A percentile compares a stretch with the other conserved stretches of the same genome.
Conservation (phyloP, 2,888 invertebrate species). For the Nephrotoma appendiculata region DNA sequence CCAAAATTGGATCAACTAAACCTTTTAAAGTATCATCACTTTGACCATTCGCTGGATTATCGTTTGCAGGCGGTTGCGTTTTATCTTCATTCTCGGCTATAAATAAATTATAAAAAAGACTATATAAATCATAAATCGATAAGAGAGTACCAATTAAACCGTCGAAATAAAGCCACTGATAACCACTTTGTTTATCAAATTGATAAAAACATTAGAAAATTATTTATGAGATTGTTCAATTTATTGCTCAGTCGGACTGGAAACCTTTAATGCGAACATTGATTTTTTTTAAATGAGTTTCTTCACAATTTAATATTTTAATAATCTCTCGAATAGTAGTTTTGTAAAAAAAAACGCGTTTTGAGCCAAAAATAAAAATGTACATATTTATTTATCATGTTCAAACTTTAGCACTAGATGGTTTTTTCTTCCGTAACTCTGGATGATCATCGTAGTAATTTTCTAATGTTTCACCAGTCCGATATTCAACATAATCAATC, state of each 20-base stretch:
- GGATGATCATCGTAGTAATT: not conserved
- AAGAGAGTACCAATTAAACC: not conserved
- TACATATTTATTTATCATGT: not conserved
- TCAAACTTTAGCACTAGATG: not conserved
- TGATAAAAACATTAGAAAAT: slow-evolving; percentile 1
- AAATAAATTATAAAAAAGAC: not conserved
- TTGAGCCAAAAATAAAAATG: not conserved
- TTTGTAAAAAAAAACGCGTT: not conserved
- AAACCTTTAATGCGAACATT: not conserved
- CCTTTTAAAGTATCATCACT: slow-evolving; percentile 18
- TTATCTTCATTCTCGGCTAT: not conserved
- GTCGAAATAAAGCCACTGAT: not conserved
- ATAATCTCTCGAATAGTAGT: not conserved
- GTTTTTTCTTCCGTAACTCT: not conserved
- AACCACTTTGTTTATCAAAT: not conserved
- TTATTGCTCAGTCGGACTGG: not conserved
- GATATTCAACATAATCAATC: slow-evolving; percentile 50
- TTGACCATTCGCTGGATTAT: not conserved
- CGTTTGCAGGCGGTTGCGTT: not conserved
- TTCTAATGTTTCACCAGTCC: slow-evolving; percentile 11
- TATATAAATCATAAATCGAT: not conserved
- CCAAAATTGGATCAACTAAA: slow-evolving; percentile 35
- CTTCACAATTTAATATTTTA: not conserved
- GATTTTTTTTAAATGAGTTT: not conserved
- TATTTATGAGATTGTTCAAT: not conserved